Percentiles rank a stretch among this genome's conserved stretches.
Conservation (phyloP, 2,888 invertebrate genomes). For the Epinotia ramella region DNA sequence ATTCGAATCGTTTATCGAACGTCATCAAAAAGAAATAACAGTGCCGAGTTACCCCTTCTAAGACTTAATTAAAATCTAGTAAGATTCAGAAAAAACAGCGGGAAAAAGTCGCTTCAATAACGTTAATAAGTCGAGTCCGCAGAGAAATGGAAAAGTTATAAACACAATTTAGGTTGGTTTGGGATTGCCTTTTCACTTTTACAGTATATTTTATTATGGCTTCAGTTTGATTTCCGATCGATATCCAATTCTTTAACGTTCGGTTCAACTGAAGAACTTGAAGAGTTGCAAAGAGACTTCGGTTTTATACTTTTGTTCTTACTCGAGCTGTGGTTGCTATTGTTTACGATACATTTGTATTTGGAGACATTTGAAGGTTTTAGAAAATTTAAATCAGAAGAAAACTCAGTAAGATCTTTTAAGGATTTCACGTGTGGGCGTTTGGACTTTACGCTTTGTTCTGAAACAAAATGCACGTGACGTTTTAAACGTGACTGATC, state of each 20-base stretch:
- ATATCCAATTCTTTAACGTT: constrained; percentile 19
- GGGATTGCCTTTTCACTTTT: constrained; percentile 16
- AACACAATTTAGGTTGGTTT: constrained; percentile 17
- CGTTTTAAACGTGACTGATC: constrained; percentile 15
- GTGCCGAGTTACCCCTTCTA: constrained; percentile 68
- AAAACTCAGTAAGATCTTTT: background rate
- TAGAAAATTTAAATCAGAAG: background rate
- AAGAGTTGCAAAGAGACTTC: constrained; percentile 26
- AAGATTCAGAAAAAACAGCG: constrained; percentile 54
- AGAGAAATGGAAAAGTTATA: constrained; percentile 44
- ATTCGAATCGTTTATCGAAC: constrained; percentile 79
- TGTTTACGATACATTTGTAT: constrained; percentile 5
- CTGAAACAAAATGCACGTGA: constrained; percentile 16
- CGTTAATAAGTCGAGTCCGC: constrained; percentile 54
- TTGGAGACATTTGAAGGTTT: background rate
- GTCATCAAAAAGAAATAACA: constrained; percentile 82
- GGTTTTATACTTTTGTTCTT: background rate
- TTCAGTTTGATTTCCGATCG: constrained; percentile 37
- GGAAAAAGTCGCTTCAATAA: constrained; percentile 54
- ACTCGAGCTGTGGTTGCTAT: background rate
- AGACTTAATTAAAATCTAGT: constrained; percentile 77
- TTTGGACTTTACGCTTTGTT: background rate
- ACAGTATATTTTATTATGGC: constrained; percentile 1
- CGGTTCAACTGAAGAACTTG: constrained; percentile 21
- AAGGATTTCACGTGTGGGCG: background rate